These are phyloP conservation scores for Cryptus armator DNA, from an alignment of 2,888 invertebrate genomes.

Conservation along the genomic window DNA sequence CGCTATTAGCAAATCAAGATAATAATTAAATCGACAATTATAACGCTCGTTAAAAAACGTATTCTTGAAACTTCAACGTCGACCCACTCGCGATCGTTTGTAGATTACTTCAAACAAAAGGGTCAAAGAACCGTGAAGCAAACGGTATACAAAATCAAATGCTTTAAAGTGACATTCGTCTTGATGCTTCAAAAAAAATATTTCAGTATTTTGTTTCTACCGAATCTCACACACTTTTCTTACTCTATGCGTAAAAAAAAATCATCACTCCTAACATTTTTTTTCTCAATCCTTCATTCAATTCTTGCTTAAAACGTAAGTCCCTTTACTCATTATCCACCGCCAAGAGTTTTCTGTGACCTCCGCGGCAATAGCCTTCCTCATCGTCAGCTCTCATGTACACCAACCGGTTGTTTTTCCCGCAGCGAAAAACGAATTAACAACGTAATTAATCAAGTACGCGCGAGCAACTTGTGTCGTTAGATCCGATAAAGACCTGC, in stretches of 20 bases:
- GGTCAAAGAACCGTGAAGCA: background rate
- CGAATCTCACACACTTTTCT: background rate
- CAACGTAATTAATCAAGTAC: constrained; percentile 55
- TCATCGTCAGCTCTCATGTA: constrained; percentile 8
- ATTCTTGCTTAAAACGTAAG: background rate
- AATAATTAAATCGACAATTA: constrained; percentile 12
- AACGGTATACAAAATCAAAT: background rate
- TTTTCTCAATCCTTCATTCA: background rate
- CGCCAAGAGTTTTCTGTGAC: constrained; percentile 7
- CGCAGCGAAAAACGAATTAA: constrained; percentile 43
- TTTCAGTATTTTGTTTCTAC: too few relatives aligned
- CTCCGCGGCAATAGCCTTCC: background rate
- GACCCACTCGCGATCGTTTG: background rate
- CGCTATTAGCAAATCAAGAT: constrained; percentile 8
- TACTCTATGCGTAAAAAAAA: background rate
- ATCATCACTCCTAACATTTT: background rate
- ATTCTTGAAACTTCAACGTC: background rate
- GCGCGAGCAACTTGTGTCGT: constrained; percentile 45
- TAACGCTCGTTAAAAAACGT: background rate
- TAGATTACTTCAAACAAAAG: background rate
- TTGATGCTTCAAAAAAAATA: too few relatives aligned
- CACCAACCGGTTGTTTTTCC: background rate
- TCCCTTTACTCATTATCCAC: background rate
- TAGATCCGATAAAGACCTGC: constrained; percentile 40
- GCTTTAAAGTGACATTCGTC: background rate